Base-by-base conservation (phyloP, 2,113 vertebrate species). In the Callaeas wilsoni region DNA sequence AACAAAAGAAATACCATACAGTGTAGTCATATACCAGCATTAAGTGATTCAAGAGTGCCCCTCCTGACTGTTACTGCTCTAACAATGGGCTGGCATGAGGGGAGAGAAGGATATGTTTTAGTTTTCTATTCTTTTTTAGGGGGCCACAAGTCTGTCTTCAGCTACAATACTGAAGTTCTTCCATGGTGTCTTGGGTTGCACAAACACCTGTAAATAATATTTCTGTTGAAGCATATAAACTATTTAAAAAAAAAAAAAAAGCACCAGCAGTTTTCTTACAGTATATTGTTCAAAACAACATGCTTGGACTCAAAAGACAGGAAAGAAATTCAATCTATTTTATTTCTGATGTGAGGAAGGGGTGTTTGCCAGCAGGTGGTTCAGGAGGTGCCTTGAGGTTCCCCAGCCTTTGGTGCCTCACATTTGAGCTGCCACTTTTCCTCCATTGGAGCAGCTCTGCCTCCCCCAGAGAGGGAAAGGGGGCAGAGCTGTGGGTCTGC, bases 1-100 rank as follows among this genome's bases (percentile, higher is more conserved):
- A 90, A 96, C 93, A 96, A 97, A 96, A 96, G 93, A 95, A 96
- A 96, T 96, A 82, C 83, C 94, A 96, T 92, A 77, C 20, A 76
- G 30, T 33, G 27, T 83, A 96, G 93, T 95, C 91, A 95, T 88
- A 74, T 65, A 79, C 87, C 89, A 96, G 35, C 53, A 63, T 60
- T 84, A 87, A 93, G 56, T 92, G 90, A 94, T 90, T 93, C 86
- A 97, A 88, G 85, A 74, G 60, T 87, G 90, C 47, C 83, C 41
- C 32, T 94, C 90, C 82, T 90, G 67, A 84, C 83, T 88, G 14
- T 77, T 90, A 52, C 57, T 80, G 46, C 33, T 93, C 22, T 74
- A 94, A 95, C 90, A 95, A 84, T 97, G 55, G 55, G 68, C 27
- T 93, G 90, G 89, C 79, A 59, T 35, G 42, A 86, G 47, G 33